Conservation (phyloP, 2,888 invertebrate species). For the Teinopalpus imperialis region DNA sequence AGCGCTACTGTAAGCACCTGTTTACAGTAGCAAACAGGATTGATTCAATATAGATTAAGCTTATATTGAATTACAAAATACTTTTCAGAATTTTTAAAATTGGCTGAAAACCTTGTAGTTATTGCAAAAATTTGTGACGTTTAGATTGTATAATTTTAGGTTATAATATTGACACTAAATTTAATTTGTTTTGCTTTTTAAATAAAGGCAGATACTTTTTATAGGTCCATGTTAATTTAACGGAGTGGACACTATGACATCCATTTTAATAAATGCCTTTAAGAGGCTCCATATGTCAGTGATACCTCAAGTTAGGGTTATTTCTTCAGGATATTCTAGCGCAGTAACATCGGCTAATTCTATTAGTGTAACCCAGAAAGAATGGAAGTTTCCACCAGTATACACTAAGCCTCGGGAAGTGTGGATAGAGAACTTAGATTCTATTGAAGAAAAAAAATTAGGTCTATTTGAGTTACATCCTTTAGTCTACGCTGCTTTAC, state of each 20-base stretch:
- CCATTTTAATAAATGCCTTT: conserved; percentile 58
- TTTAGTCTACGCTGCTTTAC: conserved; percentile 90
- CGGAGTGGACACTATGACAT: conserved; percentile 46
- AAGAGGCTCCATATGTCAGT: conserved; percentile 57
- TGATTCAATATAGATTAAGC: too few species aligned
- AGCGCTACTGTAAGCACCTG: too few species aligned
- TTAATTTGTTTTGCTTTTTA: too few species aligned
- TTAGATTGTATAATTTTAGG: too few species aligned
- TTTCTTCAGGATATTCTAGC: conserved; percentile 44
- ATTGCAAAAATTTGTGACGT: too few species aligned
- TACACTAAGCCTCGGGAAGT: conserved; percentile 87
- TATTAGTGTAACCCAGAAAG: conserved; percentile 59
- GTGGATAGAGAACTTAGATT: conserved; percentile 93
- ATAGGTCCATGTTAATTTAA: conserved; percentile 4
- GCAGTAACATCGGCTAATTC: conserved; percentile 33
- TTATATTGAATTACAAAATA: too few species aligned
- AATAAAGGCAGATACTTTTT: too few species aligned
- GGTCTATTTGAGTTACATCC: conserved; percentile 95
- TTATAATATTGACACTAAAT: too few species aligned
- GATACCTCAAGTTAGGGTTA: conserved; percentile 48
- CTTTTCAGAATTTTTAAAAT: too few species aligned
- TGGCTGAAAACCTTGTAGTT: too few species aligned
- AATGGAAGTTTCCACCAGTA: conserved; percentile 74
- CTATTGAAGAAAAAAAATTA: conserved; percentile 88
- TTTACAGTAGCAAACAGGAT: too few species aligned